These are phyloP conservation scores for Dermatophagoides farinae DNA, from an alignment of 1,140 invertebrate species.

Conservation along the genomic window DNA sequence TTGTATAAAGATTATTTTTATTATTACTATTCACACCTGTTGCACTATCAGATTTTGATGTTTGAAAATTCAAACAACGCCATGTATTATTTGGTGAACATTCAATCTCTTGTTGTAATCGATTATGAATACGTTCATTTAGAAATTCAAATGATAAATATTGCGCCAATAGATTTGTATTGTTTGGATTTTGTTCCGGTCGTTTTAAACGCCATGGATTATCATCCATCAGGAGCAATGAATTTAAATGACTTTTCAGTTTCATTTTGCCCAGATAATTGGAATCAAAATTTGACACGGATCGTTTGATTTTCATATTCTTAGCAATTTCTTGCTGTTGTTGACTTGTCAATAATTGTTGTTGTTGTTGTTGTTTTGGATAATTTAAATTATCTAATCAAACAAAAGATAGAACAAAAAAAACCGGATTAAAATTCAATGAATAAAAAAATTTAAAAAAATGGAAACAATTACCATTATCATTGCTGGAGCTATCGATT, in stretches of 20 bases:
- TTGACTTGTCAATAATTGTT: no score
- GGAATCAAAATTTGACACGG: not conserved
- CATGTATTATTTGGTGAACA: no score
- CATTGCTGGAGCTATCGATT: no score
- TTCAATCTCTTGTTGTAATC: not conserved
- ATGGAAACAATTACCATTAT: not conserved
- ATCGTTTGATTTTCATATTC: not conserved
- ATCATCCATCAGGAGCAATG: not conserved
- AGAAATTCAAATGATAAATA: conserved; percentile 8
- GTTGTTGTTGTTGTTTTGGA: not conserved
- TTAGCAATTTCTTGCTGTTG: not conserved
- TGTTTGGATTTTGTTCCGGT: not conserved
- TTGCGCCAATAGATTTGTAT: not conserved
- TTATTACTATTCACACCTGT: no score
- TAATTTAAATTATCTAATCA: not conserved
- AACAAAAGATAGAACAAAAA: not conserved
- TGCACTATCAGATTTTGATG: no score
- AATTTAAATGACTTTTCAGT: not conserved
- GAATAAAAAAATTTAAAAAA: not conserved
- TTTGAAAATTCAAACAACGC: no score
- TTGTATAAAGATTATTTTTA: not conserved
- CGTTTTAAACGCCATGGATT: not conserved
- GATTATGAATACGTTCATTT: conserved; percentile 1
- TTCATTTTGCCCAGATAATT: not conserved
- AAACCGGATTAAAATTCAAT: not conserved